Conservation (phyloP, 2,888 invertebrate genomes). For the Andrena fulva region DNA sequence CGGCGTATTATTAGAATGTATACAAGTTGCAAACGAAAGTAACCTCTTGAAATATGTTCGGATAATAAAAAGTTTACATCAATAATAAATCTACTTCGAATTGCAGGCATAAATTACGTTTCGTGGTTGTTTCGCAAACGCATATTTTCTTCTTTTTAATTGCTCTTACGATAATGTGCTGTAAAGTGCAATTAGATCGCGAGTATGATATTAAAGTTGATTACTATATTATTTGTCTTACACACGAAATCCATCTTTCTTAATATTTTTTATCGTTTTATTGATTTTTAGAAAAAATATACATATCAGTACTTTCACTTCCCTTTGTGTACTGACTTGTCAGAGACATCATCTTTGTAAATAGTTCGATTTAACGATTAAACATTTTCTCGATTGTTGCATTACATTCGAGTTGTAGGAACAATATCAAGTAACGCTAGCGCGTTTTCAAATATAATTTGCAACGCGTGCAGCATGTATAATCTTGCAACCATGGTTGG, state of each 20-base stretch:
- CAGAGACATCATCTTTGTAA: conserved; percentile 21
- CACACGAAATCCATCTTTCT: neutral
- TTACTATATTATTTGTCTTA: neutral
- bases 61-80: neutral
- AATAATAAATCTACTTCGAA: neutral
- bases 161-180: no score
- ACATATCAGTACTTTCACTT: neutral
- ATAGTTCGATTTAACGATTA: conserved; percentile 53
- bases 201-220: neutral
- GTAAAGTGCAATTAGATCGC: no score
- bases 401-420: conserved; percentile 87
- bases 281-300: conserved; percentile 22
- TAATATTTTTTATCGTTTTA: neutral
- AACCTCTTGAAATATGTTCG: neutral
- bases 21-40: conserved; percentile 18
- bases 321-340: neutral
- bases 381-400: neutral
- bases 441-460: conserved; percentile 88
- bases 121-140: neutral
- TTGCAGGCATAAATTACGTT: neutral
- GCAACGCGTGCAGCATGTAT: conserved; percentile 88
- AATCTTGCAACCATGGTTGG: conserved; percentile 89
- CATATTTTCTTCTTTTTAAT: neutral
- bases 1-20: neutral
- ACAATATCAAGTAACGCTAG: conserved; percentile 89